Evolutionary conservation across 2,888 invertebrate genomes (phyloP).

Genomic region (Alsophila aescularia): DNA sequence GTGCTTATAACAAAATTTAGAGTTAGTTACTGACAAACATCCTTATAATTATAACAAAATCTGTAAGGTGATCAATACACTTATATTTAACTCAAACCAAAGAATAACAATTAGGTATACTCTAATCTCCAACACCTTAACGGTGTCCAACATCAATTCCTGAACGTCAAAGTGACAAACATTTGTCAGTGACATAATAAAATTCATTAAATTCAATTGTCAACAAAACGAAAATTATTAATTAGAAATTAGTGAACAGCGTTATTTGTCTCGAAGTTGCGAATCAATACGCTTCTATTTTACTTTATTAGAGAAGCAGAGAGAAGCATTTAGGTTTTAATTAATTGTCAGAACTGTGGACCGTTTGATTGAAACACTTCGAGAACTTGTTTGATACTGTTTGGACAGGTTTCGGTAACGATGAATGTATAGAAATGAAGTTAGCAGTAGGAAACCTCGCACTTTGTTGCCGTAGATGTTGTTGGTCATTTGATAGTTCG

Average conservation of each 20-base stretch:
- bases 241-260: constrained; percentile 31
- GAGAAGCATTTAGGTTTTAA: constrained; percentile 63
- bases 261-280: constrained; percentile 40
- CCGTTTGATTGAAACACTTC: constrained; percentile 70
- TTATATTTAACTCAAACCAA: too few species aligned
- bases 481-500: too few species aligned
- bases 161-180: constrained; percentile 47
- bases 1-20: too few species aligned
- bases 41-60: too few species aligned
- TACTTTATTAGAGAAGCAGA: constrained; percentile 47
- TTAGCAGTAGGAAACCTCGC: neutral
- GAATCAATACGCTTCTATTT: constrained; percentile 62
- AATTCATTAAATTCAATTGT: constrained; percentile 39
- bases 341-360: constrained; percentile 70
- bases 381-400: constrained; percentile 71
- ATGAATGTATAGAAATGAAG: constrained; percentile 2
- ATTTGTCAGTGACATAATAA: constrained; percentile 44
- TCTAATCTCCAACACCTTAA: too few species aligned
- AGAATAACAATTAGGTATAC: too few species aligned
- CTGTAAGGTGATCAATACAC: too few species aligned
- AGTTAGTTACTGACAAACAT: too few species aligned
- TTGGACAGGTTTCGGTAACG: constrained; percentile 58
- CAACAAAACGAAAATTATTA: constrained; percentile 38
- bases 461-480: neutral
- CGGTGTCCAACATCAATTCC: too few species aligned